Conservation (phyloP, 2,113 vertebrate species). For the Polyodon spathula region DNA sequence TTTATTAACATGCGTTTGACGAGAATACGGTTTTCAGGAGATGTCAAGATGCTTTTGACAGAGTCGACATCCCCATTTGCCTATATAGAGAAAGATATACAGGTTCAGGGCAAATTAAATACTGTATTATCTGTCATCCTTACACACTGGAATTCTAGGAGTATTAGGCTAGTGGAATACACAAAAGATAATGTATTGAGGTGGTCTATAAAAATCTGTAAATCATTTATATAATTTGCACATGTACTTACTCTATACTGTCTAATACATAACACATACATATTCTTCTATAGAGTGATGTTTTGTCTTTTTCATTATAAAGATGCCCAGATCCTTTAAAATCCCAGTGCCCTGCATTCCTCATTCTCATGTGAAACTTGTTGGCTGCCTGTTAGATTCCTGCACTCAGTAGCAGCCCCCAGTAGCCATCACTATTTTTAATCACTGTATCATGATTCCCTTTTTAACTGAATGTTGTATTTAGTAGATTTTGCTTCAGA, state of each 20-base stretch:
- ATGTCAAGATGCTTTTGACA: constrained; percentile 65
- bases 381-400: constrained; percentile 52
- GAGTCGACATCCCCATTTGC: constrained; percentile 64
- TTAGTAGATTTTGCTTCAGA: constrained; percentile 1
- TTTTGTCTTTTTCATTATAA: constrained; percentile 31
- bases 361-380: constrained; percentile 46
- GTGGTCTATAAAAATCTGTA: not conserved
- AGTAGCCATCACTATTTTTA: constrained; percentile 18
- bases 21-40: constrained; percentile 84
- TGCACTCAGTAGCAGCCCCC: constrained; percentile 32
- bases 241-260: too few relatives aligned
- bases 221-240: too few relatives aligned
- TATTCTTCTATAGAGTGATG: not conserved
- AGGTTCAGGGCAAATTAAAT: too few relatives aligned
- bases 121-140: too few relatives aligned
- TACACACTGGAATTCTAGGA: too few relatives aligned
- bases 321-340: constrained; percentile 37
- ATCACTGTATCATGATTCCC: constrained; percentile 3
- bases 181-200: too few relatives aligned
- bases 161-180: too few relatives aligned
- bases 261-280: too few relatives aligned
- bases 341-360: constrained; percentile 44
- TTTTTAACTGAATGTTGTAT: not conserved
- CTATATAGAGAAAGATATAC: constrained; percentile 26
- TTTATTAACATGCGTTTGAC: constrained; percentile 96